Conservation (phyloP, 2,888 invertebrate species). For the Parnassius mnemosyne region DNA sequence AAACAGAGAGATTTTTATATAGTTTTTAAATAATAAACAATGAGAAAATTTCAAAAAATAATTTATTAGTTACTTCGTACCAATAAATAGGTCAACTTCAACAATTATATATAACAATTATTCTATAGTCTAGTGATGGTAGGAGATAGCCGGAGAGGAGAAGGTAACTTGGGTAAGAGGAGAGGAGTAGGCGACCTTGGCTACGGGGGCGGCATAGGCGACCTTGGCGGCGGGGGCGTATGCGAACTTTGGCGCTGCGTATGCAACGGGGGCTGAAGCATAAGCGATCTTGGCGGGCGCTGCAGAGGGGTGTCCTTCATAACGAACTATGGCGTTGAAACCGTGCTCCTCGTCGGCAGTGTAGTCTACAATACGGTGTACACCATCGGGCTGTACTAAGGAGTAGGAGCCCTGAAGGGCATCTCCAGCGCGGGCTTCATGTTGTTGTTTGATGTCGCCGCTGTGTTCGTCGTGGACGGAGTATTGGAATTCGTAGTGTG, state of each 20-base stretch:
- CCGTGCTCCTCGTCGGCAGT: slow-evolving; percentile 65
- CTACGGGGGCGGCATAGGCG: slow-evolving; percentile 41
- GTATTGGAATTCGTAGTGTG: slow-evolving; percentile 69
- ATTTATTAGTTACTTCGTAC: slow-evolving; percentile 26
- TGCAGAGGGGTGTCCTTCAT: slow-evolving; percentile 59
- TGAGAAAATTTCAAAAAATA: slow-evolving; percentile 21
- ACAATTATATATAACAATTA: slow-evolving; percentile 13
- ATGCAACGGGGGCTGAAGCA: slow-evolving; percentile 32
- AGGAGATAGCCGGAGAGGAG: slow-evolving; percentile 63
- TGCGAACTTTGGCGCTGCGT: slow-evolving; percentile 29
- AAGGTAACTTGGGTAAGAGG: slow-evolving; percentile 54
- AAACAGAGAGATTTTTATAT: too few species aligned
- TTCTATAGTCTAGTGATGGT: slow-evolving; percentile 55
- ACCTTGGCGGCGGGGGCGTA: slow-evolving; percentile 40
- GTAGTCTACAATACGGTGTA: slow-evolving; percentile 70
- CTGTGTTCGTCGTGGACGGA: slow-evolving; percentile 67
- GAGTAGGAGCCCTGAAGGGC: slow-evolving; percentile 71
- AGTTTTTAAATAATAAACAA: too few species aligned
- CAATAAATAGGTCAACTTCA: slow-evolving; percentile 28
- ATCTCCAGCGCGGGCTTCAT: slow-evolving; percentile 67
- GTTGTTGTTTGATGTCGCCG: slow-evolving; percentile 72
- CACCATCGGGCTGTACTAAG: slow-evolving; percentile 72
- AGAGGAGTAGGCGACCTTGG: slow-evolving; percentile 34
- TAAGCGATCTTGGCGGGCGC: slow-evolving; percentile 36
- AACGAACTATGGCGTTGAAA: slow-evolving; percentile 70